Evolutionary conservation across 92 coral and sea anemone species (phyloP), one percentile per base, ranked within the genome.

Genomic region (Palythoa caribaeorum): DNA sequence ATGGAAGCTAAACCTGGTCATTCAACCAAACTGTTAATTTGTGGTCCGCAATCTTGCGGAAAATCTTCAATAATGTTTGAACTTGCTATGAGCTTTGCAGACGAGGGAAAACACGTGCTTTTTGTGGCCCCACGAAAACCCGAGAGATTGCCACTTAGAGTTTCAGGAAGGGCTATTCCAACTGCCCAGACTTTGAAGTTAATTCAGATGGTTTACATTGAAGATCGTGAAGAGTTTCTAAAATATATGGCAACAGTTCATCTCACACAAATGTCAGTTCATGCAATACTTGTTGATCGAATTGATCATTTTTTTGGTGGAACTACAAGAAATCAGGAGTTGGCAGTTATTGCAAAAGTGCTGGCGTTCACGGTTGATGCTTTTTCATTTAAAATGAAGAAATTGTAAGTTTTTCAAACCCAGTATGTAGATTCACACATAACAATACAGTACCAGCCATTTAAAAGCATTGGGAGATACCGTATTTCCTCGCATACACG

Each of bases 311-410:
- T 93, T 84, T 79, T 91, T 80, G 84, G 79, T 21, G 90, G 91
- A 50, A 62, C 72, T n/a, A 83, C 89, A 15, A 92, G 89, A 87
- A 95, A 94, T n/a, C 98, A 96, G 77, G 98, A 96, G 73, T 66
- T 94, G 83, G 66, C 92, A 50, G 50, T 76, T 3, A 88, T 95
- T 52, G 98, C 99, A 74, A 95, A 90, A 83, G 74, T 94, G 52
- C 88, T 96, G 47, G 98, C 99, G 3, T 92, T 90, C 77, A 92
- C 96, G 6, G 94, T 93, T 66, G 99, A 96, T 91, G 97, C 96
- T 47, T 88, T 92, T 77, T 78, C 62, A 19, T 94, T 94, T 79
- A 87, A 90, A 59, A 80, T 84, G 87, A 85, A 92, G 10, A 93
- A 92, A 90, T 83, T 35, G 95, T 96, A 84, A 90, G 94, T 89